Evolutionary conservation across 2,113 vertebrate species (phyloP), one percentile per base, ranked within the genome.

Genomic region (Xiphophorus hellerii): DNA sequence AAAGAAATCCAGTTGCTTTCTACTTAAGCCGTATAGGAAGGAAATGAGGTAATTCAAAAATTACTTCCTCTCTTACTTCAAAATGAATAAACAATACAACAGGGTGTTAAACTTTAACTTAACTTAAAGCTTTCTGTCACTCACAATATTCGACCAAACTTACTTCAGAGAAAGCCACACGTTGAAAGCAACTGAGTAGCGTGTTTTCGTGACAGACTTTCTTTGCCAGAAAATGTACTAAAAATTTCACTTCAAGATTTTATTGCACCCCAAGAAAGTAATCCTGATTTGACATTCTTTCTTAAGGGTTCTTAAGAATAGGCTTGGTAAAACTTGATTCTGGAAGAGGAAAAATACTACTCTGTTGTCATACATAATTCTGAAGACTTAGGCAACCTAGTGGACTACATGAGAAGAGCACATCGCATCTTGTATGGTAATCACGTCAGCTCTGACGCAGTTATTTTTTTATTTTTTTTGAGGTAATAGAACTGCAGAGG

Each of bases 391-490:
- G 68, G 73, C 66, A 64, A 39, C 70, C 83, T 62, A 76, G 85
- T 80, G 88, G 86, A 87, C 76, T 85, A 84, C 89, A 84, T 68
- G 81, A 76, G 76, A 69, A 42, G 76, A 44, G 74, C 75, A 78
- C 69, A 81, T 69, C 92, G 90, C 84, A 88, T 4, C 69, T 60
- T 84, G 88, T 84, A 91, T 90, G 80, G 64, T 69, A 73, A 58
- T 71, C 66, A 67, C 83, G 88, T 89, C 88, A 88, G 82, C 90
- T 69, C 85, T 81, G 90, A 89, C 88, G 69, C 9, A 61, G 67
- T 54, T 30, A 30, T 33, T 33, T 33, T 6, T 78, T 76, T 12
- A 20, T 74, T 74, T 84, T 77, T 86, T 89, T 81, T 70, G 71
- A 81, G 76, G 78, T 61, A 72, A 84, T 71, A 69, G 72, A 77